These are phyloP conservation scores for Xestia sexstrigata DNA, from an alignment of 2,888 invertebrate genomes.

Conservation along the genomic window DNA sequence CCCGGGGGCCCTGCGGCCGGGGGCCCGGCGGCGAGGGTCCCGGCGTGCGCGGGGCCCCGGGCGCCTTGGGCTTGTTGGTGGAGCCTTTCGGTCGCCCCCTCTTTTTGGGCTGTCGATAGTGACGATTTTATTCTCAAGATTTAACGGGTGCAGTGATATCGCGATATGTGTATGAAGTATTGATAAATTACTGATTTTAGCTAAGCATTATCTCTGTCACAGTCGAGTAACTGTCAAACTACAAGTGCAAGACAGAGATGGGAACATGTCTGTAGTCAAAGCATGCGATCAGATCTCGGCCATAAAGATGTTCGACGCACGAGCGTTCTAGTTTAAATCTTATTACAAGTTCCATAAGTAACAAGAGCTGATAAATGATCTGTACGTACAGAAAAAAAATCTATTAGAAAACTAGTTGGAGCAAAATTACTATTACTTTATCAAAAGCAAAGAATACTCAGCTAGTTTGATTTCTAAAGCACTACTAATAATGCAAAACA, in stretches of 20 bases:
- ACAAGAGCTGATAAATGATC: not conserved
- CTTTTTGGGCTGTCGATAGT: conserved; percentile 84
- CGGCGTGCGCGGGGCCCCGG: conserved; percentile 55
- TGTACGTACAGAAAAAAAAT: not conserved
- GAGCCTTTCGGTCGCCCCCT: conserved; percentile 89
- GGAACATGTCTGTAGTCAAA: not conserved
- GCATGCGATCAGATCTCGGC: not conserved
- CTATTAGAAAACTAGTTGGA: not conserved
- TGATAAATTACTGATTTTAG: not conserved
- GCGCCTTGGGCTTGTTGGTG: conserved; percentile 86
- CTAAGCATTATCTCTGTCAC: not conserved
- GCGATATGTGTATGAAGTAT: conserved; percentile 15
- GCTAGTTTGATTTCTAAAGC: not conserved
- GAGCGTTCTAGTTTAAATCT: not conserved
- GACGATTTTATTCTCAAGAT: conserved; percentile 60
- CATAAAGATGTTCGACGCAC: not conserved
- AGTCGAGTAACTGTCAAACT: not conserved
- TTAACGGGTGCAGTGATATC: conserved; percentile 38
- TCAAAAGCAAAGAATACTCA: not conserved
- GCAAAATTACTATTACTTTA: not conserved
- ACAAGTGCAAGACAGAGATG: not conserved
- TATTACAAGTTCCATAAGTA: not conserved
- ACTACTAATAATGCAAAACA: not conserved
- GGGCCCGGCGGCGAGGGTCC: conserved; percentile 28
- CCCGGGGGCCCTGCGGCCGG: conserved; percentile 46